A percentile compares a stretch with the other conserved stretches of the same genome.
These are phyloP conservation scores for Drosophila meridionalis DNA, from an alignment of 2,888 invertebrate species.

Conservation along the genomic window DNA sequence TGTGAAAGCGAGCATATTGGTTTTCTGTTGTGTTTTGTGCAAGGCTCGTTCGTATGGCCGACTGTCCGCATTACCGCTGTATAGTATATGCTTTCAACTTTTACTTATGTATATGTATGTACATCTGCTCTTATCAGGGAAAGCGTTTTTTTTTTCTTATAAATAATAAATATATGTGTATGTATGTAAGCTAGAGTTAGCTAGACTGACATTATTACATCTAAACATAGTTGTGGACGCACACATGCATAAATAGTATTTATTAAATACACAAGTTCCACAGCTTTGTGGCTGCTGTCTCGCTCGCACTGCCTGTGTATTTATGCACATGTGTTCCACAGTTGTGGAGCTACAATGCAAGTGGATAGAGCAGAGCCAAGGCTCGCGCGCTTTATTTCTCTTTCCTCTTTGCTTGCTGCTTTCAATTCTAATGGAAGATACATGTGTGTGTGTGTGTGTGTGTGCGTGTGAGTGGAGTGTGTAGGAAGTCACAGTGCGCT, in stretches of 20 bases:
- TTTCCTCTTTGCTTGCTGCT: neutral
- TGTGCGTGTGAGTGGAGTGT: neutral
- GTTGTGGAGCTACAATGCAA: neutral
- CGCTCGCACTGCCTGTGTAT: neutral
- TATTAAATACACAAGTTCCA: neutral
- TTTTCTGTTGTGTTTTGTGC: constrained; percentile 5
- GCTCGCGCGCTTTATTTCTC: too few species aligned
- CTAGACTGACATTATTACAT: neutral
- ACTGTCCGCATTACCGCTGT: constrained; percentile 1
- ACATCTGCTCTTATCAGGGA: constrained; percentile 3
- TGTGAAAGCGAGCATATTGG: constrained; percentile 8
- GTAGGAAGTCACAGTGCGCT: neutral
- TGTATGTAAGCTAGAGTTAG: neutral
- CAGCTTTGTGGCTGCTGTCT: neutral
- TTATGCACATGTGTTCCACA: neutral
- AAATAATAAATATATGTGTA: constrained; percentile 5
- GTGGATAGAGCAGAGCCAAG: neutral
- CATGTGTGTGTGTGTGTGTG: constrained; percentile 1
- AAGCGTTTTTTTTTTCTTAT: neutral
- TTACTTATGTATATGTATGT: constrained; percentile 3
- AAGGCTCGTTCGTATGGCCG: constrained; percentile 3
- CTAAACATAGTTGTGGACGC: neutral
- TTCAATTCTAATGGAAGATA: neutral
- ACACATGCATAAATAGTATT: neutral
- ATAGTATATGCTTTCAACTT: constrained; percentile 5